Percentiles rank a stretch among this genome's conserved stretches.
phyloP scores from a whole-genome alignment of 2,888 invertebrate genomes.

The Piscicola geometra region DNA sequence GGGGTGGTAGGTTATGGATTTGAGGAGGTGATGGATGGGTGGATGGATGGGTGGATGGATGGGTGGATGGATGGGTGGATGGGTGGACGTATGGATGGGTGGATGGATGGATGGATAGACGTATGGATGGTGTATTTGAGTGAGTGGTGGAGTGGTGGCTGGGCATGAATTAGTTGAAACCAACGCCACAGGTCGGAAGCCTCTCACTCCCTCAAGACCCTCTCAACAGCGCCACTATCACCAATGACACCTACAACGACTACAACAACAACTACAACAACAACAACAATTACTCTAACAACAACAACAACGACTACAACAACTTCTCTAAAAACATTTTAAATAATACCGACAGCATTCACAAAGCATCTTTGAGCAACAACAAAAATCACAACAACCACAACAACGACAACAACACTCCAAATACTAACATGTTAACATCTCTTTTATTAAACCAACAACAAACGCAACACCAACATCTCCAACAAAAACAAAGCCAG shows the following conservation, averaged over 20 bases:
- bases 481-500: conserved; percentile 7
- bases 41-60: neutral
- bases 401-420: conserved; percentile 10
- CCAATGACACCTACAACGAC: conserved; percentile 5
- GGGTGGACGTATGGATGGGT: neutral
- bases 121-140: neutral
- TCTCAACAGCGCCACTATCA: neutral
- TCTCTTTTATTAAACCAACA: conserved; percentile 2
- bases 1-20: too few species aligned
- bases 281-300: conserved; percentile 4
- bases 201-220: neutral
- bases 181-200: neutral
- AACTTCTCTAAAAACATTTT: neutral
- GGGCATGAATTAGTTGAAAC: neutral
- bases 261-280: conserved; percentile 20
- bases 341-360: neutral
- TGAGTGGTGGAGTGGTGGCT: neutral
- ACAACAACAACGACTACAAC: neutral
- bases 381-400: neutral
- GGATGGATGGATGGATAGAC: conserved; percentile 3
- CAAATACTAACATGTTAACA: neutral
- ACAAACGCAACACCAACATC: conserved; percentile 11
- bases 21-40: too few species aligned
- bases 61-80: neutral
- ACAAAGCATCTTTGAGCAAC: neutral